phyloP scores from a whole-genome alignment of 1,140 invertebrate species.

The Drosophila takahashii region DNA sequence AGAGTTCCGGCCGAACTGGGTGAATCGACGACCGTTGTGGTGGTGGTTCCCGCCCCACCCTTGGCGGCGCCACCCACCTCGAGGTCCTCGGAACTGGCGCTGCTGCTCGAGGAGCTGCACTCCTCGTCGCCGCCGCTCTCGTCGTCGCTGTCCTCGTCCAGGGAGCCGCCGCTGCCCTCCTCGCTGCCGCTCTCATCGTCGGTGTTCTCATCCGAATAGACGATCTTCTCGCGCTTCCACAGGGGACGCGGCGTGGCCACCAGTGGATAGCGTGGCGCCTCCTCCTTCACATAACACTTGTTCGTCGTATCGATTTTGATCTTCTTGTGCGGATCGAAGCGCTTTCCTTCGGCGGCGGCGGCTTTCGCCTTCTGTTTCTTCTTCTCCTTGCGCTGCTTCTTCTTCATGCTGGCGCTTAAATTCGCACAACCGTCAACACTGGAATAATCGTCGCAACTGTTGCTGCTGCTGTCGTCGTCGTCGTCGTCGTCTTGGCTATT shows the following conservation, averaged over 20 bases:
- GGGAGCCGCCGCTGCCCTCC: conserved; percentile 58
- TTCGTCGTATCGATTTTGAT: conserved; percentile 81
- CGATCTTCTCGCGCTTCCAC: conserved; percentile 85
- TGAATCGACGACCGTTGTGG: background rate
- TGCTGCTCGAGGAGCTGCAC: conserved; percentile 49
- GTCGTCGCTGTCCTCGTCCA: conserved; percentile 68
- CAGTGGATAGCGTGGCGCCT: conserved; percentile 85
- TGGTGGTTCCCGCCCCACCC: background rate
- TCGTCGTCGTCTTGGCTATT: conserved; percentile 44
- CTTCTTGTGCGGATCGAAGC: conserved; percentile 84
- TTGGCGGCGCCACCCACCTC: background rate
- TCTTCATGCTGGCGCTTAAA: conserved; percentile 81
- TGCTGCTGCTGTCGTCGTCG: conserved; percentile 17
- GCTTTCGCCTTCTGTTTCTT: conserved; percentile 73
- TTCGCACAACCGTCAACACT: conserved; percentile 65
- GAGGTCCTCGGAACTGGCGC: conserved; percentile 53
- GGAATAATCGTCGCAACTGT: conserved; percentile 71
- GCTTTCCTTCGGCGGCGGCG: conserved; percentile 32
- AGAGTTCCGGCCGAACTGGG: conserved; percentile 17
- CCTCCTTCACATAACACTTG: conserved; percentile 85
- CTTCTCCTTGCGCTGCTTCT: conserved; percentile 81
- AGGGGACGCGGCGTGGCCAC: conserved; percentile 87
- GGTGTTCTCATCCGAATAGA: conserved; percentile 79
- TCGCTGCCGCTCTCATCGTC: conserved; percentile 72
- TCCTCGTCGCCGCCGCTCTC: conserved; percentile 73